A percentile compares a stretch with the other conserved stretches of the same genome.
These are phyloP conservation scores for Leptosomus discolor DNA, from an alignment of 2,113 vertebrate genomes.

Conservation along the genomic window DNA sequence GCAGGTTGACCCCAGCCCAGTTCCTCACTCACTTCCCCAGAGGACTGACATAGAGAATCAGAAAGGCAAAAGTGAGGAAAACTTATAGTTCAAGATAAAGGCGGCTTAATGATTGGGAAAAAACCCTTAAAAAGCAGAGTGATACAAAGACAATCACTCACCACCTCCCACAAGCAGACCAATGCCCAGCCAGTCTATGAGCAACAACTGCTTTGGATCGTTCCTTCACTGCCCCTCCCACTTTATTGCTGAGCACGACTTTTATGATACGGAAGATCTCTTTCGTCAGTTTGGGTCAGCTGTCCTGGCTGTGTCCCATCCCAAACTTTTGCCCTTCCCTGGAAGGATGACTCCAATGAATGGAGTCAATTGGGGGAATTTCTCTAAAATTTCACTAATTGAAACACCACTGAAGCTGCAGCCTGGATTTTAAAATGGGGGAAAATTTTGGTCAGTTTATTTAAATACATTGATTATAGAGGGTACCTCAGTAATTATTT, in stretches of 20 bases:
- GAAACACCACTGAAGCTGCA: background rate
- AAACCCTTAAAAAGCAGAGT: background rate
- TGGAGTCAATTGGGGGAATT: background rate
- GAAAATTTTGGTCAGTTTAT: background rate
- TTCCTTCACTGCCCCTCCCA: background rate
- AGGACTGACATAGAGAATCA: background rate
- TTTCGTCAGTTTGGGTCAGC: accelerated
- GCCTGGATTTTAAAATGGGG: background rate
- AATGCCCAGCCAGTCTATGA: background rate
- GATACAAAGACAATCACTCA: background rate
- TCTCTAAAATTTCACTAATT: background rate
- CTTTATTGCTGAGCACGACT: background rate
- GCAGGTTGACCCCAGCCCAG: background rate
- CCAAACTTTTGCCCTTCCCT: background rate
- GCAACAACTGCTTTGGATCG: background rate
- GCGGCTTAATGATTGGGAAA: background rate
- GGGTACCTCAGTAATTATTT: background rate
- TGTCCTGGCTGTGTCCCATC: background rate
- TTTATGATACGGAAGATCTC: background rate
- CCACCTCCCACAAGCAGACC: background rate
- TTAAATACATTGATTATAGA: background rate
- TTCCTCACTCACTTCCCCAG: background rate
- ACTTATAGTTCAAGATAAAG: background rate
- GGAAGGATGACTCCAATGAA: background rate
- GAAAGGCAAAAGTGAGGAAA: background rate